Percentiles rank a stretch among this genome's conserved stretches.
Evolutionary conservation across 2,797 vertebrate species (phyloP).

Genomic region (Rhinatrema bivittatum): DNA sequence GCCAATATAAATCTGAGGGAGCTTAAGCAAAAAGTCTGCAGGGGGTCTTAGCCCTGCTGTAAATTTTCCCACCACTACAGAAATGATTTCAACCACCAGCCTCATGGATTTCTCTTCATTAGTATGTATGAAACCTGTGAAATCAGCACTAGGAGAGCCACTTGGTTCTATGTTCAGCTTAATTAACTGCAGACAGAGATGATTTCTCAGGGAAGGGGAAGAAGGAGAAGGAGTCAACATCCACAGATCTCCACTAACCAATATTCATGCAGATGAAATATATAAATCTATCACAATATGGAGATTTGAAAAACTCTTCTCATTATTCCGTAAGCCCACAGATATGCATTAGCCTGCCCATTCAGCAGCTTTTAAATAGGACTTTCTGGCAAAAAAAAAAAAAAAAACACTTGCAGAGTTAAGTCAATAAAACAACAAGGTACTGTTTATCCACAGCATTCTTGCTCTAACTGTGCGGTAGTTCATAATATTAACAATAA

Average conservation of each 20-base stretch:
- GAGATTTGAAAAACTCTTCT: conserved; percentile 21
- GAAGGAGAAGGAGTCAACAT: too few relatives aligned
- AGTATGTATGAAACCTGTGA: conserved; percentile 44
- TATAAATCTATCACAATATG: conserved; percentile 30
- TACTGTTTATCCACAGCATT: too few relatives aligned
- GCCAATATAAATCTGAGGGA: conserved; percentile 51
- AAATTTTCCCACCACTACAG: conserved; percentile 43
- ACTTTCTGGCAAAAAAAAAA: too few relatives aligned
- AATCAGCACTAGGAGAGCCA: conserved; percentile 42
- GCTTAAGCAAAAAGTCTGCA: conserved; percentile 47
- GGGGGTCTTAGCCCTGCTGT: conserved; percentile 34
- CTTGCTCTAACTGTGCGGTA: too few relatives aligned
- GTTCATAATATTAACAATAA: too few relatives aligned
- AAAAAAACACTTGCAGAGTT: too few relatives aligned
- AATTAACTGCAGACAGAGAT: conserved; percentile 41
- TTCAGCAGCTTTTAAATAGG: conserved; percentile 6
- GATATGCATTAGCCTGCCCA: conserved; percentile 31
- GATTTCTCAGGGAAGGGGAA: conserved; percentile 29
- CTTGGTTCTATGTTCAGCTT: conserved; percentile 34
- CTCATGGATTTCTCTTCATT: conserved; percentile 35
- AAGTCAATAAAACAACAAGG: too few relatives aligned
- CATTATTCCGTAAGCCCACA: conserved; percentile 28
- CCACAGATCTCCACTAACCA: too few relatives aligned
- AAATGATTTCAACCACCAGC: conserved; percentile 38
- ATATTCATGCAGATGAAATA: conserved; percentile 29